phyloP scores from a whole-genome alignment of 1,140 invertebrate genomes.

The Oedothorax gibbosus region DNA sequence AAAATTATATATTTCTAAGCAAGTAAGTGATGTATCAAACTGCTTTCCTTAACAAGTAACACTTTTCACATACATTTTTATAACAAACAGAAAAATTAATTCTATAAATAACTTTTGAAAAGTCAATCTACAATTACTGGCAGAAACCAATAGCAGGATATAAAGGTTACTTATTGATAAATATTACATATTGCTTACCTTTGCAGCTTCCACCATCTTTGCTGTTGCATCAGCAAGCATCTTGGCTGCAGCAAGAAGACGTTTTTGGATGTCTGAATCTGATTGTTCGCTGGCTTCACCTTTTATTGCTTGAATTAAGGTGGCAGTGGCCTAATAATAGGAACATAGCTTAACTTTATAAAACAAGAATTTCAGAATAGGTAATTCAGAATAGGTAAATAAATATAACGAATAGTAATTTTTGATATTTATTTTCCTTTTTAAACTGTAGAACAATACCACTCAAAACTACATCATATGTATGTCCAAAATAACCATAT shows the following conservation, averaged over 20 bases:
- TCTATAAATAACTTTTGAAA: too few species aligned
- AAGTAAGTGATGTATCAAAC: background rate
- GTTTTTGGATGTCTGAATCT: conserved; percentile 88
- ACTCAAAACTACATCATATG: too few species aligned
- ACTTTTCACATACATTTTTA: background rate
- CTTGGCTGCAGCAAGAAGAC: conserved; percentile 91
- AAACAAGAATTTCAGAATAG: too few species aligned
- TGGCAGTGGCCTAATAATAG: conserved; percentile 82
- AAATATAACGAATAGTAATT: too few species aligned
- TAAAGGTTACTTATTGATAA: too few species aligned
- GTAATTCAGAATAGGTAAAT: too few species aligned
- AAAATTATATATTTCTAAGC: too few species aligned
- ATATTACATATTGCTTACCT: conserved; percentile 69
- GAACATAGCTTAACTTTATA: background rate
- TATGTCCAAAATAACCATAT: background rate
- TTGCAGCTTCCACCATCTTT: conserved; percentile 91
- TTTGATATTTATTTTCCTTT: background rate
- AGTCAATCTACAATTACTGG: too few species aligned
- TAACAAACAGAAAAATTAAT: background rate
- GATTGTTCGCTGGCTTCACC: conserved; percentile 89
- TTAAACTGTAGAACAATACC: background rate
- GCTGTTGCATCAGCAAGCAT: conserved; percentile 95
- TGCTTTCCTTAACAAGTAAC: background rate
- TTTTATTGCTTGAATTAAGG: conserved; percentile 93
- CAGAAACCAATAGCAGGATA: too few species aligned